These are phyloP conservation scores for Typhlichthys eigenmanni DNA, from an alignment of 2,797 vertebrate genomes.

Conservation along the genomic window DNA sequence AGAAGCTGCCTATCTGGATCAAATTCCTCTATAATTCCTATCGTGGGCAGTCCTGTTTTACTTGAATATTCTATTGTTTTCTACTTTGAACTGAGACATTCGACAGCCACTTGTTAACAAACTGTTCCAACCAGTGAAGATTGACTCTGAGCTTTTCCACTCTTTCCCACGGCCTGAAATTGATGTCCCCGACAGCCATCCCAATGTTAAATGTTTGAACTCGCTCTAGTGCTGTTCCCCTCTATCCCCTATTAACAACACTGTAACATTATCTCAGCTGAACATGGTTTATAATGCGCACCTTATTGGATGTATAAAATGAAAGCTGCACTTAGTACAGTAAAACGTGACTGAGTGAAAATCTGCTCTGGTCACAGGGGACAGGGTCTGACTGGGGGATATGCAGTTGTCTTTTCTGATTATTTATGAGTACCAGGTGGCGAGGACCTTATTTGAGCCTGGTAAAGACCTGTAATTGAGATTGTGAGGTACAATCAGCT, in stretches of 20 bases:
- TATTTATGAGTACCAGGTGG: conserved; percentile 46
- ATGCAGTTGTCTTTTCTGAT: conserved; percentile 41
- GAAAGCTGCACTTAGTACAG: conserved; percentile 51
- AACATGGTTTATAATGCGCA: conserved; percentile 35
- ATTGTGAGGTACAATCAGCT: conserved; percentile 76
- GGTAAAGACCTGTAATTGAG: conserved; percentile 36
- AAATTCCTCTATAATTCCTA: no score
- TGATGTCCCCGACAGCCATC: conserved; percentile 4
- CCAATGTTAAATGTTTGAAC: neutral
- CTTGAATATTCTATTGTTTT: conserved; percentile 66
- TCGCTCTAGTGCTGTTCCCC: neutral
- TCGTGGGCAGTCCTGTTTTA: conserved; percentile 67
- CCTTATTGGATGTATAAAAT: conserved; percentile 57
- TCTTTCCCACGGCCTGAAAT: neutral
- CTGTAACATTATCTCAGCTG: conserved; percentile 15
- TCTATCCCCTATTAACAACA: neutral
- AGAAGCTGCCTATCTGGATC: no score
- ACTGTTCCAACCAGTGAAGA: conserved; percentile 6
- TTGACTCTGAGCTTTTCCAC: neutral
- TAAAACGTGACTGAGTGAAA: conserved; percentile 23
- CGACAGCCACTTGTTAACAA: conserved; percentile 24
- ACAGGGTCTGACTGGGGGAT: conserved; percentile 12
- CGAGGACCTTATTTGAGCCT: conserved; percentile 36
- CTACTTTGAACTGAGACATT: conserved; percentile 22
- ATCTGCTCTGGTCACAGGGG: conserved; percentile 11